Percentiles rank a stretch among this genome's conserved stretches.
phyloP scores from a whole-genome alignment of 2,113 vertebrate species.

The Lophius piscatorius region DNA sequence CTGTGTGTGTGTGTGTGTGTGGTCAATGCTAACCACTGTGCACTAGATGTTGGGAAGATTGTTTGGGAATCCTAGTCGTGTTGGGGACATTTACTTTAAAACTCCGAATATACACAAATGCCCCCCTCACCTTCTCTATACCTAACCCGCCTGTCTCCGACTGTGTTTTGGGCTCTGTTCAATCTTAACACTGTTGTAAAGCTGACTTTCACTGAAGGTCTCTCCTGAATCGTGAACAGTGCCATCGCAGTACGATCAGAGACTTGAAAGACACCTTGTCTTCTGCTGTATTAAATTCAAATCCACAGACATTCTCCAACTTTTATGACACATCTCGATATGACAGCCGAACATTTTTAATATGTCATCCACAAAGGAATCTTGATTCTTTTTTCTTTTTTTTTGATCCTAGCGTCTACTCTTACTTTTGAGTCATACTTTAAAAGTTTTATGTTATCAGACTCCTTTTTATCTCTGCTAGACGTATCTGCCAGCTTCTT shows the following conservation, averaged over 20 bases:
- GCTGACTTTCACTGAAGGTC: background rate
- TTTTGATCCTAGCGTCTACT: too few species aligned
- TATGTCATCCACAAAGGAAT: background rate
- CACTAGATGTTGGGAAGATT: too few species aligned
- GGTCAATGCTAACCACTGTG: too few species aligned
- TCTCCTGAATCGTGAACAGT: too few species aligned
- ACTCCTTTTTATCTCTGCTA: conserved; percentile 23
- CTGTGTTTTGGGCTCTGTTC: background rate
- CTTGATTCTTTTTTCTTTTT: background rate
- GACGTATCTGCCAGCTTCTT: background rate
- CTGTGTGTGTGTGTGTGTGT: too few species aligned
- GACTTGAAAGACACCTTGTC: background rate
- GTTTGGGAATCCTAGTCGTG: too few species aligned
- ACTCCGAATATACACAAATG: background rate
- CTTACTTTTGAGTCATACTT: too few species aligned
- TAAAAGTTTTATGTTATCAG: conserved; percentile 15
- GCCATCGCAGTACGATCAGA: background rate
- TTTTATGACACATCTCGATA: background rate
- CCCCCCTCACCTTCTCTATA: background rate
- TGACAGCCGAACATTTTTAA: background rate
- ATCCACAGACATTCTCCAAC: too few species aligned
- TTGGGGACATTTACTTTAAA: background rate
- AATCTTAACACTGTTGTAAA: too few species aligned
- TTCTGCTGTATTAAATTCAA: too few species aligned
- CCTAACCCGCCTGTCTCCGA: too few species aligned